Base-by-base conservation (phyloP, 1,140 invertebrate species). In the Aphaenogaster rudis region DNA sequence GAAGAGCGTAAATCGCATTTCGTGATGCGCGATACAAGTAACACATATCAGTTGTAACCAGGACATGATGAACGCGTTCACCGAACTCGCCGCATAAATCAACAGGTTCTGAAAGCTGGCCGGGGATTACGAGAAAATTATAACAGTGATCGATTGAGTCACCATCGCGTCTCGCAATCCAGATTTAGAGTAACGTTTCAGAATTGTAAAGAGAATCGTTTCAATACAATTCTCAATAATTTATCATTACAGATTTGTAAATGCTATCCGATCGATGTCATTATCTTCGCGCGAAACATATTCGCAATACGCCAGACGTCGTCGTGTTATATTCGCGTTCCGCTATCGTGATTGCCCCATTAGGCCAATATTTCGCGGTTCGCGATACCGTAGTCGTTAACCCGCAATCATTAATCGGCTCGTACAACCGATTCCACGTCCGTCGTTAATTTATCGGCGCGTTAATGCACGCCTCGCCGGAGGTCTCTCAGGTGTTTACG, bases 401-500 rank as follows among this genome's bases (percentile, higher is more conserved):
- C 86, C 66, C 45, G 88, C 66, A 52, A 74, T 63, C 76, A 89
- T 89, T 89, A 89, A 89, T 89, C 79, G 52, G 52, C 63, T 15
- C 74, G 69, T 79, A 89, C 72, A 71, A 69, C 42, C 67, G 71
- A 86, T 89, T 80, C 66, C 80, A 84, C 66, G 81, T 79, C 50
- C 36, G 66, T 74, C 76, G 66, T 89, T 89, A 89, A 89, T 89
- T 89, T 86, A 81, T 76, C 81, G 80, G 39, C 64, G 63, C 54
- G 36, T 67, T 61, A 80, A 64, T 59, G 69, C 39, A 50, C 72
- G 72, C 36, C 33, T 39, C 57, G 74, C 74, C 66, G 33, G 21
- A 36, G 74, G n/a, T 88, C 74, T 88, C 74, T 59, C 11, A 59
- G 80, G 77, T 87, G 72, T 87, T 89, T 81, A 69, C 64, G 86